A percentile compares a stretch with the other conserved stretches of the same genome.
phyloP scores from a whole-genome alignment of 2,797 vertebrate genomes.

The Halcyon leucocephala region DNA sequence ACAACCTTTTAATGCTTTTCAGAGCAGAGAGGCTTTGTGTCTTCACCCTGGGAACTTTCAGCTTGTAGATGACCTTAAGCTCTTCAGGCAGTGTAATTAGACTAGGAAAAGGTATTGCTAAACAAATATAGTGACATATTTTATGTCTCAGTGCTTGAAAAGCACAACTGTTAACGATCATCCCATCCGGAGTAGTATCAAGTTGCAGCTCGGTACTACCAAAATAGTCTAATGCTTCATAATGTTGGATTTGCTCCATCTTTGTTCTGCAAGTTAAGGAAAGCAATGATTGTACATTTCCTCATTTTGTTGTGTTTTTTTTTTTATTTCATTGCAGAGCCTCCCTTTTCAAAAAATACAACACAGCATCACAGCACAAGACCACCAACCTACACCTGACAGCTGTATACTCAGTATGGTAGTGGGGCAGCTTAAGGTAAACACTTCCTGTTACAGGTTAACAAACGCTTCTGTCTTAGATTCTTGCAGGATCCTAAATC shows the following conservation, averaged over 20 bases:
- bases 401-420: conserved; percentile 99
- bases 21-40: neutral
- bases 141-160: neutral
- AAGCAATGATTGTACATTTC: neutral
- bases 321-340: conserved; percentile 82
- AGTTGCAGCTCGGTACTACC: neutral
- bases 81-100: neutral
- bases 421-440: conserved; percentile 98
- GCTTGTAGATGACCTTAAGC: neutral
- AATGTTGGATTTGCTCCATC: neutral
- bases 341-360: conserved; percentile 98
- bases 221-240: neutral
- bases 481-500: neutral
- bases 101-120: neutral
- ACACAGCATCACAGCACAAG: conserved; percentile 98
- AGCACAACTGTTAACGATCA: neutral
- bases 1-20: neutral
- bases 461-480: neutral
- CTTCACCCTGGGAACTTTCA: neutral
- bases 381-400: conserved; percentile 98
- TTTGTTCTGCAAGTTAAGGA: neutral
- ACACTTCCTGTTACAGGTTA: neutral
- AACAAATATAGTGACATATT: neutral
- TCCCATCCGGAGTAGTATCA: neutral
- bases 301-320: conserved; percentile 19